A percentile compares a stretch with the other conserved stretches of the same genome.
Conservation (phyloP, 2,113 vertebrate species). For the Brienomyrus brachyistius region DNA sequence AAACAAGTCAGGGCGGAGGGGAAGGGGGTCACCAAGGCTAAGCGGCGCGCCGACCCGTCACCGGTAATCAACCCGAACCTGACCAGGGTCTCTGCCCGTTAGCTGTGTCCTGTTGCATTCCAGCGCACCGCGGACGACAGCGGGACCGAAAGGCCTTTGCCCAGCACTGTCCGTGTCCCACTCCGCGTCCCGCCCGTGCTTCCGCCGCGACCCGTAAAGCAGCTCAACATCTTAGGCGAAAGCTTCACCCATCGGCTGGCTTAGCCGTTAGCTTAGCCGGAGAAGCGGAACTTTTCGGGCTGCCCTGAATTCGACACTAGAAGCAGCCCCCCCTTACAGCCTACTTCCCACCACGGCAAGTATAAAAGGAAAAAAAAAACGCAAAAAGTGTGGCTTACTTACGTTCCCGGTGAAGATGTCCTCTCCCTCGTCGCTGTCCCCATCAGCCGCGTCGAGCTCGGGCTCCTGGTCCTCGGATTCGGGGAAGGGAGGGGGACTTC, state of each 20-base stretch:
- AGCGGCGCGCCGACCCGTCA: background rate
- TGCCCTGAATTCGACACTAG: background rate
- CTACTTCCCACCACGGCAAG: background rate
- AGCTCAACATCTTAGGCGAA: background rate
- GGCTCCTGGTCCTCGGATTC: conserved; percentile 55
- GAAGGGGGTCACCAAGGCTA: background rate
- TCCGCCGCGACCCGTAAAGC: background rate
- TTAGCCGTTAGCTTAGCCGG: background rate
- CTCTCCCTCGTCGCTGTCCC: conserved; percentile 80
- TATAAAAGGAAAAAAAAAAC: background rate
- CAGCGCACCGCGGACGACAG: background rate
- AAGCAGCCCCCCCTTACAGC: background rate
- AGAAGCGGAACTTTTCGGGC: conserved; percentile 15
- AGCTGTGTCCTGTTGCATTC: background rate
- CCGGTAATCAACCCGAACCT: background rate
- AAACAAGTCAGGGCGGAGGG: background rate
- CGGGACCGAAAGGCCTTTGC: background rate
- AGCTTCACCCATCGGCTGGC: background rate
- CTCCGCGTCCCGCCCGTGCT: background rate
- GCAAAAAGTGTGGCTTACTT: background rate
- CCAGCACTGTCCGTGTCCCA: background rate
- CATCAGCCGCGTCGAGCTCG: conserved; percentile 46
- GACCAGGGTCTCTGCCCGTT: background rate
- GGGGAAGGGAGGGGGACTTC: conserved; percentile 73
- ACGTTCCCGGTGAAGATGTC: conserved; percentile 77